A percentile compares a stretch with the other conserved stretches of the same genome.
These are phyloP conservation scores for Eptesicus fuscus DNA, from an alignment of 2,113 vertebrate genomes.

Conservation along the genomic window DNA sequence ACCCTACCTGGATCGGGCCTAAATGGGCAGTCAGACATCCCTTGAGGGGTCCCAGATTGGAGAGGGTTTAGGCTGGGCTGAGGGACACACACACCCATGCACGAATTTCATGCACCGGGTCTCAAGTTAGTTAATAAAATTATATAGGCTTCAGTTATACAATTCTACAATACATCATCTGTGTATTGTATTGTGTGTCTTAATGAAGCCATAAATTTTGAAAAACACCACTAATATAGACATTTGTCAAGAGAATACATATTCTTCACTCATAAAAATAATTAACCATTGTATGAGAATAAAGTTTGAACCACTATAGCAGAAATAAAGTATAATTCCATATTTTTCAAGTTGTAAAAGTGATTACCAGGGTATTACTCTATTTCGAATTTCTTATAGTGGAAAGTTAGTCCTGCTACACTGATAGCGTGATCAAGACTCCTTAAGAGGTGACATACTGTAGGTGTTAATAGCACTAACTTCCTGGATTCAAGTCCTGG, in stretches of 20 bases:
- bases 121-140: background rate
- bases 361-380: background rate
- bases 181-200: background rate
- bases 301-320: background rate
- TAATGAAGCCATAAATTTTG: background rate
- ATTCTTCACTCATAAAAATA: background rate
- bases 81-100: no score
- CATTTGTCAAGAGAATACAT: background rate
- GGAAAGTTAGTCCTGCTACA: background rate
- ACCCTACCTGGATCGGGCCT: no score
- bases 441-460: background rate
- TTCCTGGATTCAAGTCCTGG: background rate
- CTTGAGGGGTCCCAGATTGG: no score
- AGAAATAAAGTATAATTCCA: background rate
- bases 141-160: background rate
- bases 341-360: background rate
- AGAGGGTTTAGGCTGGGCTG: no score
- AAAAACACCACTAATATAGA: background rate
- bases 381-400: background rate
- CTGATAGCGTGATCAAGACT: background rate
- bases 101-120: no score
- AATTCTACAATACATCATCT: background rate
- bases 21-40: no score
- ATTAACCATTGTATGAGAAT: background rate
- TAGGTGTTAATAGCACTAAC: background rate